A percentile compares a stretch with the other conserved stretches of the same genome.
Conservation (phyloP, 2,797 vertebrate genomes). For the Bucorvus abyssinicus region DNA sequence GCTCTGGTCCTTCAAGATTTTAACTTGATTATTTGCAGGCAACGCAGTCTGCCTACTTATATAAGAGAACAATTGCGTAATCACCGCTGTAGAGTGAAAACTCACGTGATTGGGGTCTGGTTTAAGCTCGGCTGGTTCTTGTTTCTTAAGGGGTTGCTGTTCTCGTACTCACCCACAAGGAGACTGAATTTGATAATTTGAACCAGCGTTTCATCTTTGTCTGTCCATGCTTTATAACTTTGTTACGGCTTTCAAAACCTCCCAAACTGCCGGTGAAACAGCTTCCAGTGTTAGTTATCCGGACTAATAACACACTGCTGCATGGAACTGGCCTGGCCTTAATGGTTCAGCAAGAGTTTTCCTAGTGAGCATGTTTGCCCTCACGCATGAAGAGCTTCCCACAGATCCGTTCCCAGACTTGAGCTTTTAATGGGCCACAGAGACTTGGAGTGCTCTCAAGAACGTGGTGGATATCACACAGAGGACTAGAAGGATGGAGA, state of each 20-base stretch:
- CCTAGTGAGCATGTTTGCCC: background rate
- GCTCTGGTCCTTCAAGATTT: background rate
- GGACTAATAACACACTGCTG: background rate
- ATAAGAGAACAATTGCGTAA: constrained; percentile 35
- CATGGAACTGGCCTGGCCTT: background rate
- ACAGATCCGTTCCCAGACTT: background rate
- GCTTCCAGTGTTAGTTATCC: background rate
- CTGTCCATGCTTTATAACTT: background rate
- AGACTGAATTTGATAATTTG: background rate
- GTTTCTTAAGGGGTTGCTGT: background rate
- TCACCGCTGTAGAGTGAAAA: background rate
- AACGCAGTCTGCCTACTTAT: background rate
- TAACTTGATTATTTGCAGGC: constrained; percentile 53
- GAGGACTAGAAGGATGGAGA: background rate
- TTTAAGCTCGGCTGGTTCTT: background rate
- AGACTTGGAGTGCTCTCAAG: background rate
- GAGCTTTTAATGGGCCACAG: background rate
- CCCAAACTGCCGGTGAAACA: background rate
- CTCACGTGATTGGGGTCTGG: background rate
- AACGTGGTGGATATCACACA: background rate
- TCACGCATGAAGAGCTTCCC: background rate
- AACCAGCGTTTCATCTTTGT: constrained; percentile 13
- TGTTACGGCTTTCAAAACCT: background rate
- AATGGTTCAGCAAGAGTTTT: background rate
- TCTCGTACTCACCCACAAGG: background rate